A percentile compares a stretch with the other conserved stretches of the same genome.
phyloP scores from a whole-genome alignment of 2,888 invertebrate genomes.

The Peribatodes rhomboidaria region DNA sequence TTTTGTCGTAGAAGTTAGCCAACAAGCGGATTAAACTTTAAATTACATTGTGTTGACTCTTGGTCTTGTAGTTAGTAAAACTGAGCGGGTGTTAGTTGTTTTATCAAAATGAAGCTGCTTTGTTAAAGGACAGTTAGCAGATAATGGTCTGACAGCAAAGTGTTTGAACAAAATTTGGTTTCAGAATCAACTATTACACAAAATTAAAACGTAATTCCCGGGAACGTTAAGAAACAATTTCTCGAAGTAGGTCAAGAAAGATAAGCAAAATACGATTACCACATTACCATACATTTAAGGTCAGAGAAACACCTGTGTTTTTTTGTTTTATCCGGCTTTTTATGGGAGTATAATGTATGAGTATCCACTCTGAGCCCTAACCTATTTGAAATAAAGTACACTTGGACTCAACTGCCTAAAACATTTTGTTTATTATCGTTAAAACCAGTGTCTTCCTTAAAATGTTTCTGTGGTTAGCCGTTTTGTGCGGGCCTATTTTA shows the following conservation, averaged over 20 bases:
- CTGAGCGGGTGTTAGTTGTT: conserved; percentile 5
- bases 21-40: conserved; percentile 23
- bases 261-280: conserved; percentile 11
- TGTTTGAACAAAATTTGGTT: background rate
- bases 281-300: background rate
- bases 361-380: background rate
- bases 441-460: too few species aligned
- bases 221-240: conserved; percentile 2
- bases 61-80: conserved; percentile 24
- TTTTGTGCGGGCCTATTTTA: too few species aligned
- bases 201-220: background rate
- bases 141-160: background rate
- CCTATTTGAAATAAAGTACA: background rate
- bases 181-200: background rate
- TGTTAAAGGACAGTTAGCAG: background rate
- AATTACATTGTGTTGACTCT: conserved; percentile 28
- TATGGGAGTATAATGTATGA: background rate
- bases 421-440: too few species aligned
- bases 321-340: background rate
- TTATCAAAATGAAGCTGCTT: conserved; percentile 2
- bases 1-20: conserved; percentile 24
- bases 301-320: background rate
- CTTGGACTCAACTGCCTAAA: too few species aligned
- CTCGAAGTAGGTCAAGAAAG: conserved; percentile 12
- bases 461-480: too few species aligned